Conservation (phyloP, 2,797 vertebrate genomes). For the Apogon hyalosoma region DNA sequence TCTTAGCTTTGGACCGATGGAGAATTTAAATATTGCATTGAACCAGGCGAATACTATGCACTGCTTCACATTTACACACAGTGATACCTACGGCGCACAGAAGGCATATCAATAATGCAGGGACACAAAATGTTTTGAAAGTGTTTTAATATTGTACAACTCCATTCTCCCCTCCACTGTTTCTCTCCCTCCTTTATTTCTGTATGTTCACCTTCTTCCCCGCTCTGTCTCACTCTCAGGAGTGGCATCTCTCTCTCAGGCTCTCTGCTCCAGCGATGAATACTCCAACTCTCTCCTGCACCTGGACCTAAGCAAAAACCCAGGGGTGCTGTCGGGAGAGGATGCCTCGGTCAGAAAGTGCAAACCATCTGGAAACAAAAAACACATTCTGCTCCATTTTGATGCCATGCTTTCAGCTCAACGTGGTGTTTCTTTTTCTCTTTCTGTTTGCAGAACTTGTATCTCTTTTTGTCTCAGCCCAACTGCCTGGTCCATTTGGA, state of each 20-base stretch:
- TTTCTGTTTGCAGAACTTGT: conserved; percentile 86
- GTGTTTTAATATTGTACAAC: conserved; percentile 53
- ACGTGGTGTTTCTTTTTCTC: conserved; percentile 13
- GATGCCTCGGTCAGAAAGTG: conserved; percentile 88
- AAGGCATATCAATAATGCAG: conserved; percentile 68
- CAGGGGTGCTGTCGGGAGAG: conserved; percentile 90
- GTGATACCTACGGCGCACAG: conserved; percentile 57
- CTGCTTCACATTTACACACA: conserved; percentile 35
- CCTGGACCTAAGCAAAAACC: conserved; percentile 93
- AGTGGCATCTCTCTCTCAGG: conserved; percentile 90
- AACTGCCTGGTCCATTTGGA: conserved; percentile 93
- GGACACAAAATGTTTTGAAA: conserved; percentile 66
- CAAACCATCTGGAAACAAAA: conserved; percentile 48
- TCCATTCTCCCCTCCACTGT: not conserved
- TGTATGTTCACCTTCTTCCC: not conserved
- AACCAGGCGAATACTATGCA: conserved; percentile 35
- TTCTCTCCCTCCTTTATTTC: conserved; percentile 8
- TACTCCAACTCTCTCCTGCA: conserved; percentile 93
- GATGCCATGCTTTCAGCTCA: not conserved
- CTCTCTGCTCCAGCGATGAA: conserved; percentile 89
- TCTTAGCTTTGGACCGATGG: conserved; percentile 40
- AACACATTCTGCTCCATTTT: conserved; percentile 29
- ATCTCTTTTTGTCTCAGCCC: conserved; percentile 92
- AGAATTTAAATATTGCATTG: conserved; percentile 71
- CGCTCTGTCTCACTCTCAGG: conserved; percentile 57